These are phyloP conservation scores for Gadus macrocephalus DNA, from an alignment of 2,113 vertebrate genomes.

Conservation along the genomic window DNA sequence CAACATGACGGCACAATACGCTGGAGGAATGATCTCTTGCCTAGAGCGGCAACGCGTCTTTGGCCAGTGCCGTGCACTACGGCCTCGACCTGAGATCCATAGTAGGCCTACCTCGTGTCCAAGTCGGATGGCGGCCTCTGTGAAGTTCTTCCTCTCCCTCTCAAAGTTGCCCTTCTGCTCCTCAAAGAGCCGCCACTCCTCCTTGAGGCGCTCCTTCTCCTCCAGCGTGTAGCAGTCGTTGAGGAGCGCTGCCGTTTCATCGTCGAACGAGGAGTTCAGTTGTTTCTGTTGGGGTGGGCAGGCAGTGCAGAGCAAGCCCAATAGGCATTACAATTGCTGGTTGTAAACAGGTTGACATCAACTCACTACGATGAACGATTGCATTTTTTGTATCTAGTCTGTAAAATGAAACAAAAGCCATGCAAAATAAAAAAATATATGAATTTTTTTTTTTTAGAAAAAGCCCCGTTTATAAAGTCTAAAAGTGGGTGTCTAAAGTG, in stretches of 20 bases:
- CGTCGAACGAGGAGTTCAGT: slow-evolving; percentile 82
- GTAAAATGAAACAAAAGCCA: too few relatives aligned
- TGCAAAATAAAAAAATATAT: too few relatives aligned
- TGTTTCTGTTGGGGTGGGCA: slow-evolving; percentile 75
- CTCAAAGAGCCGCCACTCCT: slow-evolving; percentile 90
- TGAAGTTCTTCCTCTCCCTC: slow-evolving; percentile 89
- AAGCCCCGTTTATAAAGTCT: too few relatives aligned
- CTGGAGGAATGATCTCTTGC: too few relatives aligned
- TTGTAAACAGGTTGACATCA: too few relatives aligned
- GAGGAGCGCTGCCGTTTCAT: slow-evolving; percentile 85
- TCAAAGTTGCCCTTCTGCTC: slow-evolving; percentile 96
- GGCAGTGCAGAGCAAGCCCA: too few relatives aligned
- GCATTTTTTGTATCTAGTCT: background rate
- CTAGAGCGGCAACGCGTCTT: too few relatives aligned
- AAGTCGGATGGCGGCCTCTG: slow-evolving; percentile 92
- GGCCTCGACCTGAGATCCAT: background rate
- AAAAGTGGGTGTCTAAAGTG: background rate
- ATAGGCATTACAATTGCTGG: too few relatives aligned
- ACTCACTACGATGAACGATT: too few relatives aligned
- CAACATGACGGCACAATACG: too few relatives aligned
- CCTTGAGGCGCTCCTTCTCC: slow-evolving; percentile 91
- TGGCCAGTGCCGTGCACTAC: too few relatives aligned
- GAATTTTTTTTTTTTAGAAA: too few relatives aligned
- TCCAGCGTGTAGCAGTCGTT: slow-evolving; percentile 91
- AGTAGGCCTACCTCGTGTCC: slow-evolving; percentile 80